Evolutionary conservation across 2,797 vertebrate genomes (phyloP), one percentile per base, ranked within the genome.

Genomic region (Halcyon badia): DNA sequence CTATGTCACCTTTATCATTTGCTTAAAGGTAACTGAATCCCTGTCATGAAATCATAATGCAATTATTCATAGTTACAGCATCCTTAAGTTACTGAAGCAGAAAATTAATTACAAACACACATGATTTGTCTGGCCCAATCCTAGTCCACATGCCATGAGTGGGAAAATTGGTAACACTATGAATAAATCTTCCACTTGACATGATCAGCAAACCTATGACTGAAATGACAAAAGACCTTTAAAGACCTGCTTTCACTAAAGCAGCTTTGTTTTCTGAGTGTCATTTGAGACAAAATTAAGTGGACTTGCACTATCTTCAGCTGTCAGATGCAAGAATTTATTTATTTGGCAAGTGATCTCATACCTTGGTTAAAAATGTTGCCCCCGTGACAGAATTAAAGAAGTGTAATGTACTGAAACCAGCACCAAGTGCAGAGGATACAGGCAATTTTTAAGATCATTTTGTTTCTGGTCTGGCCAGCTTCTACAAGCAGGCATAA

Each of bases 201-300:
- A 15, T 14, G 28, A 80, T 44, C 58, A 87, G 22, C 26, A 83
- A 73, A 70, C 26, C 22, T 28, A 17, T 15, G 37, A 90, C 48
- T n/a, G 60, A 83, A 48, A 85, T 85, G 66, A 80, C 42, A 87
- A 66, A 90, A 77, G 17, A 72, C 46, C 7, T 82, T 79, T 76
- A 51, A 89, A 82, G 24, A 66, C 10, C 12, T 49, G 4, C 64
- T 84, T 52, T 73, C 58, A 30, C 37, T 64, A 51, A 1, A 69
- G 15, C 3, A 72, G 1, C 33, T 94, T 92, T 87, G 51, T 79
- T 85, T 86, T 80, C 39, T 85, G 70, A 66, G 35, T 56, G 84
- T 81, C 17, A n/a, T 91, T 91, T 69, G 3, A 87, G 35, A 12
- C 16, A 90, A 93, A 90, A 86, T 78, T 91, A 87, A 79, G 35